Base-by-base conservation (phyloP, 2,797 vertebrate genomes). In the Cirrhinus mrigala region DNA sequence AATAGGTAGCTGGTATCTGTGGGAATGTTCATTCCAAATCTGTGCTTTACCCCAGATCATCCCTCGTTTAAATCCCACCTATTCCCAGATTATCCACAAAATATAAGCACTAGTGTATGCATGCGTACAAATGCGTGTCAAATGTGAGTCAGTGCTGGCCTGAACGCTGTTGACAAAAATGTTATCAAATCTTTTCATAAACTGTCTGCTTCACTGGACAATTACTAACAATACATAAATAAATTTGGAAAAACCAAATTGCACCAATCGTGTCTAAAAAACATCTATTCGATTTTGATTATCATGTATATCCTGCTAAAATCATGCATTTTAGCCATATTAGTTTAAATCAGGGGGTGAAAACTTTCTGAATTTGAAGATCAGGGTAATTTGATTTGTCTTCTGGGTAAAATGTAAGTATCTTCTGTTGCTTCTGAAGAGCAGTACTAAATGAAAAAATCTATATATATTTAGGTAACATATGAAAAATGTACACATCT, bases 21-120 rank as follows among this genome's bases (percentile, higher is more conserved):
- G 66, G 52, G 37, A 58, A 71, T 27, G 54, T 56, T 62, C 62
- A 11, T 20, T 54, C 74, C 54, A 86, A 86, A 86, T 86, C 76
- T 80, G 48, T 18, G 37, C 76, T 80, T 83, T 66, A 54, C 40
- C 24, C 58, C 56, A 83, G 81, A 87, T 87, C 81, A 87, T 87
- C 81, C 75, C 37, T 60, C 9, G 1, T 75, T 75, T 79, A 83
- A 86, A 86, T 54, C 66, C 85, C 75, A 73, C 81, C 85, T 79
- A 83, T 82, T 82, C 66, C 66, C 64, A 82, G 87, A 88, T 88
- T 85, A 88, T 81, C 74, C 78, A 85, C 64, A 85, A 9, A 27
- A 79, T 76, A 79, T 58, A 33, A 75, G n/a, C 5, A 16, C 33
- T 52, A 54, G 37, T 37, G 46, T 83, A 29, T 50, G 64, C 44